Evolutionary conservation across 2,113 vertebrate genomes (phyloP), one percentile per base, ranked within the genome.

Genomic region (Hemibagrus wyckioides): DNA sequence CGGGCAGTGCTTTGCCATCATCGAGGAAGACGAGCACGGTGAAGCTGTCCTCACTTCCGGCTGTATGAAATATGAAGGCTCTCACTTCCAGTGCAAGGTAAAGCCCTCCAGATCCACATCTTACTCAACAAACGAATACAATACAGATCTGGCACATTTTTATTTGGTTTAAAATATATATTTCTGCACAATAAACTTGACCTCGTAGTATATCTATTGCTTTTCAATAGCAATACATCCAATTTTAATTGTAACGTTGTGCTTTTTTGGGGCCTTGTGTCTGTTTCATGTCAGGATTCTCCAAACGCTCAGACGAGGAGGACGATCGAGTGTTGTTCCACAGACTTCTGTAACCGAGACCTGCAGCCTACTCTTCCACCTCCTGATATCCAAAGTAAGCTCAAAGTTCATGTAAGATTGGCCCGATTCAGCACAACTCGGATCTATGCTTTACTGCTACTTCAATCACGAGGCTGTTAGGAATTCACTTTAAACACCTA

Each of bases 31-130:
- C 84, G 98, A 99, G 88, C 96, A 97, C 8, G 97, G 98, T 54
- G 98, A 99, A 19, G 93, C 94, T 69, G 93, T 96, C 0, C 94
- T 97, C 87, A 97, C 97, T 79, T 99, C 98, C 14, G 98, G 98
- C 57, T 99, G 98, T 92, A 99, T 99, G 97, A 99, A 98, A 88
- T 97, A 98, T 39, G 98, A 99, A 94, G 98, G 98, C 36, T 98
- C 97, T 63, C 97, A 99, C 91, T 99, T 99, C 91, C 98, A 99
- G 91, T 99, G 98, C 95, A 99, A 99, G 97, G 98, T 99, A 94
- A 88, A 63, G 7, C 41, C 39, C 1, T 39, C 23, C 17, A 39
- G 23, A 50, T 77, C 4, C 30, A 17, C 63, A 67, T 71, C 33
- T 39, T 71, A 21, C 19, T 23, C 2, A 9, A 19, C 6, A 69